phyloP scores from a whole-genome alignment of 2,797 vertebrate genomes.

The Myotis myotis region DNA sequence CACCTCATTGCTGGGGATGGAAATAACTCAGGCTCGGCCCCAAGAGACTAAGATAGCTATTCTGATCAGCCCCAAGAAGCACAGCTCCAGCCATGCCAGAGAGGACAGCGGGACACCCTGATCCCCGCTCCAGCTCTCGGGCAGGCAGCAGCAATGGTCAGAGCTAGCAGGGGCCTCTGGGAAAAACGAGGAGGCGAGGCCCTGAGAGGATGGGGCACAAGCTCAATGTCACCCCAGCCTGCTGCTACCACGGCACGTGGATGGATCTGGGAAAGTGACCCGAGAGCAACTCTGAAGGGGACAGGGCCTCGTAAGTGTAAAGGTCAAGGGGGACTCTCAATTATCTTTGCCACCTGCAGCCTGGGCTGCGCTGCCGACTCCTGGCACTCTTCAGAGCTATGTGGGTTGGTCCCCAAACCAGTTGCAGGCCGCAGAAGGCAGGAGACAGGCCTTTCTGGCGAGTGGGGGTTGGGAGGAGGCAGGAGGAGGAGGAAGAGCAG shows the following conservation, averaged over 20 bases:
- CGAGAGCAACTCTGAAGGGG: background rate
- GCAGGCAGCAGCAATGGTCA: background rate
- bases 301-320: background rate
- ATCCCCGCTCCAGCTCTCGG: background rate
- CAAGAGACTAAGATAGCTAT: conserved; percentile 71
- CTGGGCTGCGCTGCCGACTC: background rate
- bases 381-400: background rate
- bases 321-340: conserved; percentile 13
- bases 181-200: background rate
- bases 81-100: conserved; percentile 53
- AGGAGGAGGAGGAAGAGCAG: background rate
- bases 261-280: background rate
- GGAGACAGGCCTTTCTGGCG: conserved; percentile 7
- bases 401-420: background rate
- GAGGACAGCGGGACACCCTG: conserved; percentile 30
- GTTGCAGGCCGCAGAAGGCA: background rate
- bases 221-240: conserved; percentile 11
- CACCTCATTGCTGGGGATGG: conserved; percentile 66
- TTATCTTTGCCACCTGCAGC: background rate
- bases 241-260: background rate
- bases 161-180: background rate
- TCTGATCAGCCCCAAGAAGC: conserved; percentile 74
- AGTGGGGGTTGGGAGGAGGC: background rate
- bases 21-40: conserved; percentile 75
- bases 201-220: background rate